Conservation (phyloP, 2,888 invertebrate genomes). For the Drosophila neonasuta region DNA sequence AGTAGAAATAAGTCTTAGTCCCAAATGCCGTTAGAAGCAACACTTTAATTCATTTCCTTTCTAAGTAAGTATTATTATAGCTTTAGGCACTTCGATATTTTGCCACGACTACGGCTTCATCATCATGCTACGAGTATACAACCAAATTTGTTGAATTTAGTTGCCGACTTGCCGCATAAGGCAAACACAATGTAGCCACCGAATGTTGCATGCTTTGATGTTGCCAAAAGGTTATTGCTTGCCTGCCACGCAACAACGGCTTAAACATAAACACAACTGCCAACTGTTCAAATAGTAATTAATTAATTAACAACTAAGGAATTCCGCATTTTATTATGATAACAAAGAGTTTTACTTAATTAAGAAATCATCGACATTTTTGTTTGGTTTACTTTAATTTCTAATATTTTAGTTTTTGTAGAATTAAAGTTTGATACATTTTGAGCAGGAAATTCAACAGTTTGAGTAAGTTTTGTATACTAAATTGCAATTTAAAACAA, state of each 20-base stretch:
- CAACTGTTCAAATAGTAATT: background rate
- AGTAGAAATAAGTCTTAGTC: constrained; percentile 14
- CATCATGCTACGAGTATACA: background rate
- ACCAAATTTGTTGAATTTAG: background rate
- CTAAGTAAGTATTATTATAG: constrained; percentile 6
- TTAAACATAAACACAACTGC: background rate
- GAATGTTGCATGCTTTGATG: constrained; percentile 8
- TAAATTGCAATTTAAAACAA: no score
- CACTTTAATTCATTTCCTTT: constrained; percentile 31
- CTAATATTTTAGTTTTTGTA: no score
- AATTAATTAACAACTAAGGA: background rate
- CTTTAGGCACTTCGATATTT: constrained; percentile 12
- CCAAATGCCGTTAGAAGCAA: constrained; percentile 29
- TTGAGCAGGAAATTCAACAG: no score
- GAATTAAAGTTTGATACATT: no score
- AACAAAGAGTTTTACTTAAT: background rate
- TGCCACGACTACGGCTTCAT: background rate
- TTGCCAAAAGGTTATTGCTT: background rate
- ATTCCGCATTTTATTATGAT: background rate
- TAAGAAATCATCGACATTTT: background rate
- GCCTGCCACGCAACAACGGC: background rate
- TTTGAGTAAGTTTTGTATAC: no score
- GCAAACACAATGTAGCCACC: background rate
- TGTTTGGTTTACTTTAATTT: background rate
- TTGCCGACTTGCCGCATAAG: background rate